phyloP scores from a whole-genome alignment of 2,113 vertebrate species.

The Oreochromis spilurus region DNA sequence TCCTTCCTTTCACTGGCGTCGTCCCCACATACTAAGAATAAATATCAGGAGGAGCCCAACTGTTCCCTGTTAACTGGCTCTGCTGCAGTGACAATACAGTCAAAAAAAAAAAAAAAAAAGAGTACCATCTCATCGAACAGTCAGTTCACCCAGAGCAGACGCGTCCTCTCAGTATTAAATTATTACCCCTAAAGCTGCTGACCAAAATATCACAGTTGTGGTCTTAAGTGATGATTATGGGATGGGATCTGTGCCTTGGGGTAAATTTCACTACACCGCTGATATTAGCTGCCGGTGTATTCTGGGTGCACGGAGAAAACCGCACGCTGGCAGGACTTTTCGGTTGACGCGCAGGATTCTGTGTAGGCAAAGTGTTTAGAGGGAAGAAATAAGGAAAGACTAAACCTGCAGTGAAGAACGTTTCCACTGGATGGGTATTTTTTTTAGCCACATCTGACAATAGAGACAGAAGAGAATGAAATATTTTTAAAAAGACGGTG shows the following conservation, averaged over 20 bases:
- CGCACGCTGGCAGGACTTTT: slow-evolving; percentile 10
- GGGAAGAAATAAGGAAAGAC: neutral
- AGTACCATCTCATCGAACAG: neutral
- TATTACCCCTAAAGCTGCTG: slow-evolving; percentile 27
- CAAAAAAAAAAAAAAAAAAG: neutral
- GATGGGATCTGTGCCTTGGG: neutral
- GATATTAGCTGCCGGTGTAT: slow-evolving; percentile 10
- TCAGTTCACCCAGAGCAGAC: neutral
- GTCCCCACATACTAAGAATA: neutral
- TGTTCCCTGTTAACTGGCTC: neutral
- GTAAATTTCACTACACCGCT: neutral
- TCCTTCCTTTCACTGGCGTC: neutral
- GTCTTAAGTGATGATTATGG: slow-evolving; percentile 27
- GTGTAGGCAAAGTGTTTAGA: slow-evolving; percentile 12
- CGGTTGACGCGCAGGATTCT: slow-evolving; percentile 9
- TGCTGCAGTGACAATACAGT: neutral
- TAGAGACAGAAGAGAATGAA: neutral
- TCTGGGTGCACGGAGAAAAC: neutral
- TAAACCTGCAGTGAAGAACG: neutral
- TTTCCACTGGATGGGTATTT: neutral
- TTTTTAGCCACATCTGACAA: neutral
- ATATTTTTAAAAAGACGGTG: neutral
- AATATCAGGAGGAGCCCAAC: neutral
- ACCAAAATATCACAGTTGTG: slow-evolving; percentile 6
- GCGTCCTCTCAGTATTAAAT: neutral